Base-by-base conservation (phyloP, 2,888 invertebrate genomes). In the Pseudanteris insignis region DNA sequence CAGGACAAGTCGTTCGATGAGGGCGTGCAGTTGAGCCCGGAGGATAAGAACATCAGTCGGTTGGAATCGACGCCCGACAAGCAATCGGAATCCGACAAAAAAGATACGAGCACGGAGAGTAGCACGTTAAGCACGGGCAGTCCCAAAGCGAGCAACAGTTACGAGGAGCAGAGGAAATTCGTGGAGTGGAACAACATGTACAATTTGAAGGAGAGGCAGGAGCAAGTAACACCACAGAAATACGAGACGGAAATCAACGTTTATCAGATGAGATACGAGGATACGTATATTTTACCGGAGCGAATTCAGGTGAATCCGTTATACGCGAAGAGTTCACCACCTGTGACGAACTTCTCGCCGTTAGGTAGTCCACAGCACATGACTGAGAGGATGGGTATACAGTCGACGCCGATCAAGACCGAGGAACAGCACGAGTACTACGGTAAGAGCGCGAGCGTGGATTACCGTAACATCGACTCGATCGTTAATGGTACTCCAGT, bases 121-220 rank as follows among this genome's bases (percentile, higher is more conserved):
- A 75, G 66, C 37, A 63, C 68, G 0, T 65, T 72, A 15, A 67
- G 67, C 2, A 67, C 63, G 1, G 79, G 79, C 51, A 79, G 79
- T 51, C 77, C 77, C 0, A 74, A 75, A 15, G 67, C 67, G 4
- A 50, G 59, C 41, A 74, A 73, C 55, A 79, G 79, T 36, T 79
- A 78, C 62, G 79, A 79, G 43, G 79, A 80, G 8, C 80, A 78
- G 48, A 67, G 72, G 11, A 77, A 70, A 41, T 77, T 79, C 54
- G 78, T 79, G 47, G 79, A 80, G 43, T 77, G 79, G 77, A 79
- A 79, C 62, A 79, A 79, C 60, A 73, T 75, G 59, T 78, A 79
- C 55, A 79, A 71, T 7, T 64, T 73, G 7, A 70, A 69, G 14
- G 70, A 73, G 2, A 67, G 70, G n/a, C 68, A 57, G 8, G 72